Evolutionary conservation across 37 sponge, comb jelly and placozoan species (phyloP).

Genomic region (Halisarca cf. caerulea): DNA sequence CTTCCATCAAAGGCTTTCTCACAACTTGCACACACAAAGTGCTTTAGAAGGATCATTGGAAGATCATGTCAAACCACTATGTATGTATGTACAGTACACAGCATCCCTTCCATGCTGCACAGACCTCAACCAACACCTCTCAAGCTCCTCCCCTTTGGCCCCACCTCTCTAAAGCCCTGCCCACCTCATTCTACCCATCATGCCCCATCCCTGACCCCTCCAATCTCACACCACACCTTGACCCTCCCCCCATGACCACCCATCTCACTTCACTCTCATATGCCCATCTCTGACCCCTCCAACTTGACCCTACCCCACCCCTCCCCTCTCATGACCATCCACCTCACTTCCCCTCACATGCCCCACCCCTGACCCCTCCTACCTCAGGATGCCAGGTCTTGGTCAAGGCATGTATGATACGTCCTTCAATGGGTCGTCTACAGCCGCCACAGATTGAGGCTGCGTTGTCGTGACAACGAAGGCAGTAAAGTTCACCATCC

Average conservation of each 20-base stretch:
- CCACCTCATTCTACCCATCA: background rate
- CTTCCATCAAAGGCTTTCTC: constrained; percentile 97
- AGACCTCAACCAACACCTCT: too few relatives aligned
- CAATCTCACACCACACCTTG: too few relatives aligned
- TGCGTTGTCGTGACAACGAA: constrained; percentile 94
- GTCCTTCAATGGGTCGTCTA: constrained; percentile 91
- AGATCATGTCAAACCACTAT: too few relatives aligned
- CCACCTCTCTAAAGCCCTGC: too few relatives aligned
- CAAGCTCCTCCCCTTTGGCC: too few relatives aligned
- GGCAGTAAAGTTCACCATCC: constrained; percentile 88
- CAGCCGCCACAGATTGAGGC: constrained; percentile 92
- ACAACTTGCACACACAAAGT: constrained; percentile 98
- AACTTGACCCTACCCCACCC: background rate
- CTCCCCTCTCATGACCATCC: too few relatives aligned
- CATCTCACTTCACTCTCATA: too few relatives aligned
- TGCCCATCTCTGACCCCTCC: background rate
- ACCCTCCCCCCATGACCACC: too few relatives aligned
- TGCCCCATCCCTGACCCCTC: background rate
- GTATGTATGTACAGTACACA: too few relatives aligned
- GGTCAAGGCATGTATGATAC: constrained; percentile 85
- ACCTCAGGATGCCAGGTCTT: constrained; percentile 97
- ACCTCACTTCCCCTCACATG: too few relatives aligned
- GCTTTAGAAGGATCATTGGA: too few relatives aligned
- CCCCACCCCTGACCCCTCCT: background rate
- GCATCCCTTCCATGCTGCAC: too few relatives aligned